These are phyloP conservation scores for Callinectes sapidus DNA, from an alignment of 2,888 invertebrate genomes.

Conservation along the genomic window DNA sequence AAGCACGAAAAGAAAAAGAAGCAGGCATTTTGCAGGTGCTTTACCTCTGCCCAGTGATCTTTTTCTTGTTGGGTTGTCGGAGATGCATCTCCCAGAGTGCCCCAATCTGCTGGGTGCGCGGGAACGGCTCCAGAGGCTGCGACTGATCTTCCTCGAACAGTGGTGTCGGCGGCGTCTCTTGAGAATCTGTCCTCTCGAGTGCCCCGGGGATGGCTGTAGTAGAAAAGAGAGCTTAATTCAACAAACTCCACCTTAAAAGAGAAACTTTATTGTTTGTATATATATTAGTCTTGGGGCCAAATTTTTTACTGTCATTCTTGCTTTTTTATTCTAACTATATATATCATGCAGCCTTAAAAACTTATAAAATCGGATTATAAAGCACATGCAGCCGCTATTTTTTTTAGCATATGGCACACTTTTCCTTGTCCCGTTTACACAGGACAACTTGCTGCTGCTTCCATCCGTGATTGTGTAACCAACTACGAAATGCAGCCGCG, in stretches of 20 bases:
- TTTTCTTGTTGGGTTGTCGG: constrained; percentile 96
- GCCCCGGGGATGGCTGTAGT: constrained; percentile 60
- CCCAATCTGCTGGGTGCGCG: constrained; percentile 84
- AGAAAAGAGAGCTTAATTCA: background rate
- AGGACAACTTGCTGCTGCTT: no score
- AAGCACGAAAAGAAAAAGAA: background rate
- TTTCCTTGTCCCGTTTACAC: no score
- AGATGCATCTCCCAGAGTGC: constrained; percentile 98
- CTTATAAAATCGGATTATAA: background rate
- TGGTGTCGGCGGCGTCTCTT: constrained; percentile 93
- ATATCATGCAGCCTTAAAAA: background rate
- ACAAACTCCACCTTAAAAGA: background rate
- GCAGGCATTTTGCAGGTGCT: background rate
- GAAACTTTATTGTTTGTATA: background rate
- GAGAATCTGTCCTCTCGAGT: constrained; percentile 78
- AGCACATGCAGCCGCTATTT: background rate
- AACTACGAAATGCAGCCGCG: no score
- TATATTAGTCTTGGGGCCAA: background rate
- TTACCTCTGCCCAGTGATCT: constrained; percentile 90
- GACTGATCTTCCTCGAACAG: constrained; percentile 95
- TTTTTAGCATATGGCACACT: background rate
- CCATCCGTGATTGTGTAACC: no score
- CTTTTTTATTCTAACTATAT: background rate
- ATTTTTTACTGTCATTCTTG: background rate
- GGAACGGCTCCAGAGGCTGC: constrained; percentile 93